Conservation (phyloP, 2,113 vertebrate species). For the Callionymus lyra region DNA sequence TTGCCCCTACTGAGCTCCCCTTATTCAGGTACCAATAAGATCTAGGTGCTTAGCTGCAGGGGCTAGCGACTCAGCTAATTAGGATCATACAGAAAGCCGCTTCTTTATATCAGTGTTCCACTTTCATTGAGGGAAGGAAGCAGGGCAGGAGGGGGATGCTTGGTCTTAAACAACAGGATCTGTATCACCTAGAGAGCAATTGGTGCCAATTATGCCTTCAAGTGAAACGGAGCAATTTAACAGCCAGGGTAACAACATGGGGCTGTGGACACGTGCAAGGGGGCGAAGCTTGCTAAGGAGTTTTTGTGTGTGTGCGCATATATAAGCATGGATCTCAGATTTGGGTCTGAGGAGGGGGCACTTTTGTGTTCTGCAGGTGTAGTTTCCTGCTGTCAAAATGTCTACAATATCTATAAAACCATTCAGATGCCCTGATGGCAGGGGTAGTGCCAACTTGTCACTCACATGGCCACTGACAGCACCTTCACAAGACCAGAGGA, state of each 20-base stretch:
- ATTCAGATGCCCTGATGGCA: conserved; percentile 30
- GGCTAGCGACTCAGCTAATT: conserved; percentile 65
- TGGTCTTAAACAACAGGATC: conserved; percentile 75
- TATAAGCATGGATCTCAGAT: conserved; percentile 23
- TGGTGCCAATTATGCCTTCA: conserved; percentile 74
- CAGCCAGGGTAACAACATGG: conserved; percentile 73
- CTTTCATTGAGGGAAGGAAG: conserved; percentile 49
- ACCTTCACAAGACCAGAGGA: no score
- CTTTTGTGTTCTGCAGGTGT: conserved; percentile 65
- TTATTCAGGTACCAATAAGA: conserved; percentile 64
- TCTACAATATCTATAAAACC: conserved; percentile 43
- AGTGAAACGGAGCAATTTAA: conserved; percentile 75
- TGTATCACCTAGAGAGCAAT: conserved; percentile 76
- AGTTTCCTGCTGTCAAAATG: conserved; percentile 67
- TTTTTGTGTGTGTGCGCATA: conserved; percentile 20
- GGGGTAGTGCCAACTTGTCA: no score
- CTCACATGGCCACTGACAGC: no score
- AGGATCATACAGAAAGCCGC: conserved; percentile 59
- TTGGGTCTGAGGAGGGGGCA: conserved; percentile 36
- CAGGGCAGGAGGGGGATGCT: conserved; percentile 47
- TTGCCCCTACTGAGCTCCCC: conserved; percentile 61
- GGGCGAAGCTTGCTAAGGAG: conserved; percentile 58
- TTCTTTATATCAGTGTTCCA: conserved; percentile 53
- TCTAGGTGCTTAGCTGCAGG: conserved; percentile 67
- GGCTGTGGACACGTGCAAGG: conserved; percentile 70